Percentiles rank a stretch among this genome's conserved stretches.
Evolutionary conservation across 2,888 invertebrate species (phyloP).

Genomic region (Meiosimyza platycephala): DNA sequence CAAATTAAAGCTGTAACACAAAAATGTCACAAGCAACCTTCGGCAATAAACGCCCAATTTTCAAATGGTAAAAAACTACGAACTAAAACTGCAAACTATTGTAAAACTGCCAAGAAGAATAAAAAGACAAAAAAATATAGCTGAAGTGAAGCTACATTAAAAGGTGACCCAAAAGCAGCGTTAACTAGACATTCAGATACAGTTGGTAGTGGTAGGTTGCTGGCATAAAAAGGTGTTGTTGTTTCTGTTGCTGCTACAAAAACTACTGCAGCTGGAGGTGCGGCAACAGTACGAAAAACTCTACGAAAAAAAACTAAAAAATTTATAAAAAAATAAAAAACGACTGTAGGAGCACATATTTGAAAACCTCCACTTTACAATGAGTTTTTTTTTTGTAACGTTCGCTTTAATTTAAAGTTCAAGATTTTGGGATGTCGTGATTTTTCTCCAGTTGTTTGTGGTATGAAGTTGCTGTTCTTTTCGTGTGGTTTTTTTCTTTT

Average conservation of each 20-base stretch:
- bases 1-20: constrained; percentile 35
- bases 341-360: constrained; percentile 4
- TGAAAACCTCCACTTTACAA: constrained; percentile 7
- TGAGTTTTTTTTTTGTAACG: background rate
- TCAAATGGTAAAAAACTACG: background rate
- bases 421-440: constrained; percentile 42
- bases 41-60: constrained; percentile 31
- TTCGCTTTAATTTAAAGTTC: constrained; percentile 47
- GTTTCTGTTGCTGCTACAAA: constrained; percentile 11
- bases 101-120: background rate
- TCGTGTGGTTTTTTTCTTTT: constrained; percentile 18
- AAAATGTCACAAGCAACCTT: constrained; percentile 34
- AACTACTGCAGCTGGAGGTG: constrained; percentile 11
- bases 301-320: background rate
- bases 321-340: constrained; percentile 1
- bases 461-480: constrained; percentile 11
- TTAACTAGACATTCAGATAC: constrained; percentile 26
- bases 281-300: constrained; percentile 3
- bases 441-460: constrained; percentile 20
- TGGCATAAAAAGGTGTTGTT: constrained; percentile 11
- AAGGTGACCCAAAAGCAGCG: constrained; percentile 38
- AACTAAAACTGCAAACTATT: background rate
- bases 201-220: background rate
- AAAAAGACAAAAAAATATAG: background rate
- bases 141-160: constrained; percentile 3